These are phyloP conservation scores for Sula dactylatra DNA, from an alignment of 2,113 vertebrate genomes.

Conservation along the genomic window DNA sequence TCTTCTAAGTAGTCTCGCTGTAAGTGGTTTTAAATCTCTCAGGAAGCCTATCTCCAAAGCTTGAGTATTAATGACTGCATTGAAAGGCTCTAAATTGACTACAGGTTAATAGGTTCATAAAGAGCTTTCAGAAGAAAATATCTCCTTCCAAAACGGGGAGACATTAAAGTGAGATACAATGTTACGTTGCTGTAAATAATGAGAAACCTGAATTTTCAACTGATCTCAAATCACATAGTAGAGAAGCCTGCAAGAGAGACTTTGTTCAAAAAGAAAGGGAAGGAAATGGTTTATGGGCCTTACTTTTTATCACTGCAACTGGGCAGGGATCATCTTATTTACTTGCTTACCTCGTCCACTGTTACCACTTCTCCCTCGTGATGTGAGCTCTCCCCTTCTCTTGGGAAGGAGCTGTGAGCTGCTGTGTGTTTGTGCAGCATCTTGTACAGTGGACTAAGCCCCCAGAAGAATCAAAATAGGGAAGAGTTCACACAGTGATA, in stretches of 20 bases:
- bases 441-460: not conserved
- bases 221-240: not conserved
- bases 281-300: not conserved
- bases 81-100: constrained; percentile 24
- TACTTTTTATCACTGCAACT: not conserved
- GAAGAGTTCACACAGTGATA: not conserved
- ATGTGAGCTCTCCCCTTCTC: not conserved
- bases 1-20: not conserved
- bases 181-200: not conserved
- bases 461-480: not conserved
- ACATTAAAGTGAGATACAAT: not conserved
- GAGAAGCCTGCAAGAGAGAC: not conserved
- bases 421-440: not conserved
- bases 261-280: not conserved
- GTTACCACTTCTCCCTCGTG: not conserved
- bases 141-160: not conserved
- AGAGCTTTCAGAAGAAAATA: not conserved
- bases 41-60: not conserved
- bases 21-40: constrained; percentile 21
- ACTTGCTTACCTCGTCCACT: not conserved
- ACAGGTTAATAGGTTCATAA: not conserved
- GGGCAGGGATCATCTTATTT: not conserved
- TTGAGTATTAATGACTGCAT: not conserved
- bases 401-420: not conserved
- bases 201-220: not conserved